Base-by-base conservation (phyloP, 2,888 invertebrate species). In the Augiades crinisus region DNA sequence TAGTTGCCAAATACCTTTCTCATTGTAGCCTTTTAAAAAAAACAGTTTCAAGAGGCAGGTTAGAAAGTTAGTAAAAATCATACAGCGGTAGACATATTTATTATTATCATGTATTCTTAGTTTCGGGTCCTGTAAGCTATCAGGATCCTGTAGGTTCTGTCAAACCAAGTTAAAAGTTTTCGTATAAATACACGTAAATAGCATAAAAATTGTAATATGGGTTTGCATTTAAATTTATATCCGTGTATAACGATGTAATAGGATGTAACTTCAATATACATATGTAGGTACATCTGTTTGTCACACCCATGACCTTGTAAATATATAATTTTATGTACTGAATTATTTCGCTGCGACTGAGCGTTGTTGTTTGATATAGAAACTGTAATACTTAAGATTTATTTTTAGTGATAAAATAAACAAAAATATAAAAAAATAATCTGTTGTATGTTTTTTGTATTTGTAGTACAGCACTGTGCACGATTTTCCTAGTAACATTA, bases 401-500 rank as follows among this genome's bases (percentile, higher is more conserved):
- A 87, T 81, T 78, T 84, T 87, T 86, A 89, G 88, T 87, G 78
- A 86, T 85, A 89, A 87, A 89, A 90, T 87, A 86, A 87, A 88
- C 78, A 83, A 82, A 84, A 80, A 58, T 75, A 72, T 69, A 72
- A 82, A 83, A n/a, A 81, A 72, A 61, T 68, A 58, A 59, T 41
- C 38, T 61, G 71, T 78, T 78, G 77, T 80, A 70, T 78, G 59
- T 79, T 72, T 75, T 79, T 81, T 58, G 72, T 63, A 74, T 63
- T 72, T 53, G 62, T 78, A 72, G 70, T 67, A 61, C 66, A 70
- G 78, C 80, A 81, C 80, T 43, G 67, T 69, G 81, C 81, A 81
- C 83, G 60, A 51, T 61, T 56, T 71, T 72, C 68, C 73, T 67
- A 45, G 55, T 82, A 81, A 82, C 80, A 75, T 56, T 60, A 64